Evolutionary conservation across 2,113 vertebrate genomes (phyloP), one percentile per base, ranked within the genome.

Genomic region (Aleadryas rufinucha): DNA sequence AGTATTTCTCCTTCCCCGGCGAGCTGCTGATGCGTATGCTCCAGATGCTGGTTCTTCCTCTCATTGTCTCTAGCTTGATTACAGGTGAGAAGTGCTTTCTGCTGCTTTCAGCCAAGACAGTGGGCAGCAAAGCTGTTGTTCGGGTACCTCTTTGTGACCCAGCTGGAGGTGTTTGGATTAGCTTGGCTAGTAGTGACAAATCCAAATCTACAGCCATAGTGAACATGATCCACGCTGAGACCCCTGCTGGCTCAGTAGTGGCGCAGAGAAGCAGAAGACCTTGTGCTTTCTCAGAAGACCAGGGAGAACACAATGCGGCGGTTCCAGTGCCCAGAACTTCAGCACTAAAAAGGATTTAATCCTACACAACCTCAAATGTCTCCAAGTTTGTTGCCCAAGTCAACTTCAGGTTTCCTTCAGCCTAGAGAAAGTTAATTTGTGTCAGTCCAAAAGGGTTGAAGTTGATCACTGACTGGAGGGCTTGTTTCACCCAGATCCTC

Each of bases 11-110:
- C 54, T 99, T 99, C 91, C 99, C 99, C 0, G 99, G 99, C 1
- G 99, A 99, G 96, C 98, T 99, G 42, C 98, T 99, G n/a, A 99
- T 99, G 99, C 98, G 99, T 54, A 99, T 99, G 99, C 96, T 99
- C 23, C 98, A 99, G 97, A 99, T 99, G 99, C 84, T 99, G 93
- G 99, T 99, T 59, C 97, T 99, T 49, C 99, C 99, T 3, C 99
- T 99, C 64, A 99, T 99, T 27, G 97, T 99, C 87, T 99, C 99
- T 92, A 99, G 99, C 96, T 97, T 99, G 76, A 98, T 99, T 92
- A 99, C 99, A 98, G 99, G 99, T 99, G 92, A 96, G 98, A 52
- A 31, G 13, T 21, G 30, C 23, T 82, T 50, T 49, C 71, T 63
- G 78, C 27, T 83, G 21, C 57, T 57, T 56, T 64, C 35, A 83